phyloP scores from a whole-genome alignment of 2,888 invertebrate species.

The Aleiodes testaceus region DNA sequence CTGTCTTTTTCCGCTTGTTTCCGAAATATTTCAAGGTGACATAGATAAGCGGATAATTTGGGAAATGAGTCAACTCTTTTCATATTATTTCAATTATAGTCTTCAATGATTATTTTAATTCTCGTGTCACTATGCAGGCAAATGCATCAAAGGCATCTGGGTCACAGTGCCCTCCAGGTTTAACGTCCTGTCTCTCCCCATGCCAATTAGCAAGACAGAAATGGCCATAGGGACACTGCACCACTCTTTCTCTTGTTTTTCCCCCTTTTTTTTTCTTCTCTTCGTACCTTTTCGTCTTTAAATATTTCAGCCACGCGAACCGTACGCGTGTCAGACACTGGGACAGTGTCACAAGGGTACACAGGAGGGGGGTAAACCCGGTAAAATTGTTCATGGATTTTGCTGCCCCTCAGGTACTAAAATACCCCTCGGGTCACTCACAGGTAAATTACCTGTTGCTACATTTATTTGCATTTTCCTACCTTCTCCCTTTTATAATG shows the following conservation, averaged over 20 bases:
- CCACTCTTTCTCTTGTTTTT: neutral
- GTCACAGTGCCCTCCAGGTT: conserved; percentile 28
- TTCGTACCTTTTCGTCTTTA: conserved; percentile 11
- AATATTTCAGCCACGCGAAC: conserved; percentile 44
- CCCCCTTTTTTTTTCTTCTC: neutral
- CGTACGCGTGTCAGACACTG: conserved; percentile 27
- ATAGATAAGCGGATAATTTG: too few relatives aligned
- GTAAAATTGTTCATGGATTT: conserved; percentile 1
- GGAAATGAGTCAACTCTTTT: neutral
- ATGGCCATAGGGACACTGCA: conserved; percentile 9
- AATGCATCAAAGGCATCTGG: conserved; percentile 23
- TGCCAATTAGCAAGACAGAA: conserved; percentile 36
- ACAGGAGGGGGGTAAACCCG: neutral
- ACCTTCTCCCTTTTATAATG: conserved; percentile 11
- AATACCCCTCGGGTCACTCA: conserved; percentile 13
- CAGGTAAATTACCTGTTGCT: conserved; percentile 53
- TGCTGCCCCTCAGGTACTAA: conserved; percentile 30
- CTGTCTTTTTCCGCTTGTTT: too few relatives aligned
- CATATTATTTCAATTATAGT: neutral
- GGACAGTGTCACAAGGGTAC: neutral
- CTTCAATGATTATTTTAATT: neutral
- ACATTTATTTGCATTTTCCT: conserved; percentile 39
- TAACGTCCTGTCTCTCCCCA: conserved; percentile 26
- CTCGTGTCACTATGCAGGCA: conserved; percentile 1
- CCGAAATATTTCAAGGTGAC: too few relatives aligned